A percentile compares a stretch with the other conserved stretches of the same genome.
Evolutionary conservation across 2,113 vertebrate genomes (phyloP).

Genomic region (Riparia riparia): DNA sequence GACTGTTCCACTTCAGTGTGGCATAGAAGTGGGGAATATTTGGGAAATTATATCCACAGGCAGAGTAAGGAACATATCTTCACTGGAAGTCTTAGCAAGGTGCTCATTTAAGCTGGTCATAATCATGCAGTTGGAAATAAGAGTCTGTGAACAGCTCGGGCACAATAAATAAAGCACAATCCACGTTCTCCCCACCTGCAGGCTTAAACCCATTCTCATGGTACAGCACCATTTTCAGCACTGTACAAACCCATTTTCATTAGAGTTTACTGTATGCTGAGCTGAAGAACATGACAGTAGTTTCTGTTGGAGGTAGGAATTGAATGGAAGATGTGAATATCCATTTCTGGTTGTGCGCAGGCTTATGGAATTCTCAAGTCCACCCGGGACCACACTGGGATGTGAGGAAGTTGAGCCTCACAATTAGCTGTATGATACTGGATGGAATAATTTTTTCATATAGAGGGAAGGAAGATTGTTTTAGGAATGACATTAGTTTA

Average conservation of each 20-base stretch:
- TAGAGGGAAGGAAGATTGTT: background rate
- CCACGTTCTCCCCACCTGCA: background rate
- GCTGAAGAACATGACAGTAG: background rate
- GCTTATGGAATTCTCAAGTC: background rate
- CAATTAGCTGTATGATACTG: background rate
- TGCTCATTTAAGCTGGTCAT: background rate
- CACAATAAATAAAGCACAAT: background rate
- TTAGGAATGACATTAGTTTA: background rate
- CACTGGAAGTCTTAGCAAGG: background rate
- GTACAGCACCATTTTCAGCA: background rate
- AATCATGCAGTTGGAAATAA: background rate
- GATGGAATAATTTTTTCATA: background rate
- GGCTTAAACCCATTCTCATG: background rate
- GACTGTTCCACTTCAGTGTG: background rate
- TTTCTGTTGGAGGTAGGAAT: background rate
- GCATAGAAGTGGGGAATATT: background rate
- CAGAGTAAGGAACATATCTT: background rate
- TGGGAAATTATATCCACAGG: background rate
- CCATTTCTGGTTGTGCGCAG: background rate
- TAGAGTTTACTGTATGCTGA: background rate
- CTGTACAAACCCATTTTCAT: background rate
- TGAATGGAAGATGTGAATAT: background rate
- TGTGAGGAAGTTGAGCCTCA: background rate
- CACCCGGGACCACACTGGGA: rapidly evolving
- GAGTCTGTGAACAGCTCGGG: background rate